Evolutionary conservation across 1,140 invertebrate genomes (phyloP).

Genomic region (Sinonovacula constricta): DNA sequence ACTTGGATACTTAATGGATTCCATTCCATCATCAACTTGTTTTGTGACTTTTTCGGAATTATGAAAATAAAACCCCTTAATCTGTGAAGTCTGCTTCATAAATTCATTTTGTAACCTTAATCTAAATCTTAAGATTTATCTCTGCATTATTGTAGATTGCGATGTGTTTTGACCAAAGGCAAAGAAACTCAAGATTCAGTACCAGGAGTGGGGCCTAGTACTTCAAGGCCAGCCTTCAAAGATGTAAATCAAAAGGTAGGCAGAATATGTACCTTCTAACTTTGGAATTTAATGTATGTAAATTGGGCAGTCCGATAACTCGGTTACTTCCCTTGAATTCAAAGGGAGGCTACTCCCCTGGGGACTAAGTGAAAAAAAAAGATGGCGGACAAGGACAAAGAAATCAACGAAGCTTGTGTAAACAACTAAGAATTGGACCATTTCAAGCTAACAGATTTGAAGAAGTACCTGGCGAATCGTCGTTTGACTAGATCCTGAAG

Average conservation of each 20-base stretch:
- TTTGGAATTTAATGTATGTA: too few relatives aligned
- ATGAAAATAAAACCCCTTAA: neutral
- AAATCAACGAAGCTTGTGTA: too few relatives aligned
- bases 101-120: neutral
- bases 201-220: neutral
- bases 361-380: too few relatives aligned
- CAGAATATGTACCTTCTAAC: too few relatives aligned
- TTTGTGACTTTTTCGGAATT: neutral
- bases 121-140: neutral
- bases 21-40: neutral
- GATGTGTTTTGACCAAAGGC: slow-evolving; percentile 9
- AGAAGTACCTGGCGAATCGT: too few relatives aligned
- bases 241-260: slow-evolving; percentile 39
- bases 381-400: too few relatives aligned
- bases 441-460: too few relatives aligned
- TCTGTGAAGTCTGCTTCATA: neutral
- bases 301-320: too few relatives aligned
- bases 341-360: too few relatives aligned
- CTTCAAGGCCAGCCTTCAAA: neutral
- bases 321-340: too few relatives aligned
- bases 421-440: too few relatives aligned
- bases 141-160: slow-evolving; percentile 16
- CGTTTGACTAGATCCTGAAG: too few relatives aligned
- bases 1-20: neutral
- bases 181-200: neutral